Evolutionary conservation across 2,113 vertebrate genomes (phyloP).

Genomic region (Lycaon pictus): DNA sequence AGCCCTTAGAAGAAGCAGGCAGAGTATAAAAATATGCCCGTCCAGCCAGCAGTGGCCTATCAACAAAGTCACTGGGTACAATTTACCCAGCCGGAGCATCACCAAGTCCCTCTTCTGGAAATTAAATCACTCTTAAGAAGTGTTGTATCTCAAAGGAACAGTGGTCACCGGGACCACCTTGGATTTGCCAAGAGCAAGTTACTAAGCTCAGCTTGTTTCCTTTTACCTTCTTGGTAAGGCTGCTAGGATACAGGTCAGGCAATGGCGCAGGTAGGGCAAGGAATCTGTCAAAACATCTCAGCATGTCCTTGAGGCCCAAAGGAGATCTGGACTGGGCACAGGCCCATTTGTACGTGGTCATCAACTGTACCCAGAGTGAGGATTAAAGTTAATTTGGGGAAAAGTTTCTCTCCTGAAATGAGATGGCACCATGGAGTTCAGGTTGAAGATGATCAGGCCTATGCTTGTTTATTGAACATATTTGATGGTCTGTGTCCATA

Average conservation of each 20-base stretch:
- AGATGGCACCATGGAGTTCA: not conserved
- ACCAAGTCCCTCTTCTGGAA: too few relatives aligned
- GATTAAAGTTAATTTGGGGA: not conserved
- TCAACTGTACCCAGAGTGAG: not conserved
- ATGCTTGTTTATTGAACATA: not conserved
- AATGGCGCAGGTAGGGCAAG: not conserved
- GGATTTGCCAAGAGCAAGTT: not conserved
- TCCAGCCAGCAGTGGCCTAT: not conserved
- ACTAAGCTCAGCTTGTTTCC: not conserved
- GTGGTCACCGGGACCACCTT: not conserved
- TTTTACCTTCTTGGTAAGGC: not conserved
- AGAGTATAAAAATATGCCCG: not conserved
- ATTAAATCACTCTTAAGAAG: too few relatives aligned
- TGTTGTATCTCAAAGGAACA: too few relatives aligned
- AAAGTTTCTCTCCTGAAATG: not conserved
- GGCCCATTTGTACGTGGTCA: not conserved
- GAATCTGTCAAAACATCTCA: not conserved
- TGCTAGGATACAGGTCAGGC: not conserved
- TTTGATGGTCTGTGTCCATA: not conserved
- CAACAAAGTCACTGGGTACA: too few relatives aligned
- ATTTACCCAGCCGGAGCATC: too few relatives aligned
- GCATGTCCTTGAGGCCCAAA: not conserved
- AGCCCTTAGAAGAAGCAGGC: not conserved
- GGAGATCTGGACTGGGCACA: not conserved
- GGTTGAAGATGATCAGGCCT: not conserved